phyloP scores from a whole-genome alignment of 2,113 vertebrate species.

The Pomatostomus ruficeps region DNA sequence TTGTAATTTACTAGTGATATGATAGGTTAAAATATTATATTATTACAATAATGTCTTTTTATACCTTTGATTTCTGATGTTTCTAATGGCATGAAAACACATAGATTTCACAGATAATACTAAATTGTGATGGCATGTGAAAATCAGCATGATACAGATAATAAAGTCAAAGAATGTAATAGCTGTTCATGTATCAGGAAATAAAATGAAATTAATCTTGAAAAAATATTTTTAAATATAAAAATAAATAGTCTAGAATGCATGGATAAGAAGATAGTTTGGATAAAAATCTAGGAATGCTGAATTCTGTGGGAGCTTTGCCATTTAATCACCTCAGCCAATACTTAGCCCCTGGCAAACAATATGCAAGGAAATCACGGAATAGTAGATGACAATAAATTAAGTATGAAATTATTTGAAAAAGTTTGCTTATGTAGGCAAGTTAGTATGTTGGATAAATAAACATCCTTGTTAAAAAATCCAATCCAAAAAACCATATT shows the following conservation, averaged over 20 bases:
- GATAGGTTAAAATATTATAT: not conserved
- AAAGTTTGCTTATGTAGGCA: not conserved
- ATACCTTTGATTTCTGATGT: not conserved
- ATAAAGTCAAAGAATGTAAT: not conserved
- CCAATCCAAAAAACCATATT: not conserved
- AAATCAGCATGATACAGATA: not conserved
- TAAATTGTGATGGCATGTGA: not conserved
- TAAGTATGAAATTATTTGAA: not conserved
- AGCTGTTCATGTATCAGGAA: not conserved
- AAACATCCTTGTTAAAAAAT: not conserved
- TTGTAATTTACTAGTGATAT: not conserved
- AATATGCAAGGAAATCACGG: not conserved
- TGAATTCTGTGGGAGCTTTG: not conserved
- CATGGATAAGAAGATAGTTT: not conserved
- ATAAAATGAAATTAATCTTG: not conserved
- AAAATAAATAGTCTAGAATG: not conserved
- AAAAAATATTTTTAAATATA: not conserved
- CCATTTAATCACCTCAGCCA: not conserved
- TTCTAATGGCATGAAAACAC: not conserved
- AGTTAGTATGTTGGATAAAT: not conserved
- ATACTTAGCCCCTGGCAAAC: not conserved
- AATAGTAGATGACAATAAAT: not conserved
- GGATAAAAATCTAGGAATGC: not conserved
- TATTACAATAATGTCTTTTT: not conserved
- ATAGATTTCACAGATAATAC: not conserved